Evolutionary conservation across 2,888 invertebrate species (phyloP), one percentile per base, ranked within the genome.

Genomic region (Thelaira solivaga): DNA sequence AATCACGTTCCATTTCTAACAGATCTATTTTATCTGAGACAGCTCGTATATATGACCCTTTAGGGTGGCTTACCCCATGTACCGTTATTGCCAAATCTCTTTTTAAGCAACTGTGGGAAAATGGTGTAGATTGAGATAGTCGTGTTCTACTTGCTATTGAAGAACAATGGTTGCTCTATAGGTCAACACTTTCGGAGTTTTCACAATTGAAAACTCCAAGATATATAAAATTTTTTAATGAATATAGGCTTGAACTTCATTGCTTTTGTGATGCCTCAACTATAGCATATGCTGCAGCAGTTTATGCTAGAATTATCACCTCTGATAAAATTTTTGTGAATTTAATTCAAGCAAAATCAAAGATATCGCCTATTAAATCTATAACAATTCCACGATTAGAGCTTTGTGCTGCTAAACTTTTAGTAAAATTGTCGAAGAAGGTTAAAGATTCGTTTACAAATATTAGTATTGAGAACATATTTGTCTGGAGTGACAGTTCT

Each of bases 191-290:
- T 2, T 10, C 53, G 1, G 2, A 41, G 24, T 18, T 68, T 11
- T 8, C 22, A 2, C 18, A 57, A 18, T 8, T 68, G 2, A 53
- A 51, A 41, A 59, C 59, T 49, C 59, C 69, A 8, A 16, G 69
- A 24, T 71, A 41, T 41, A 49, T 57, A n/a, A 2, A 41, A 1
- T 68, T 16, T 22, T 68, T 47, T 6, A 5, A 20, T 18, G 26
- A 10, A 6, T 13, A 16, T 13, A 11, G 29, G 29, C 16, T n/a
- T 6, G 57, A 68, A 16, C 26, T 68, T 0, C 41, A 59, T 20
- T 49, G 57, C 6, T 69, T 59, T 22, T 47, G 49, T 22, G 69
- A 69, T 43, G 59, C 51, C 5, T 68, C 57, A n/a, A 68, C 49
- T n/a, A 4, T 4, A 39, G 68, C 68, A 11, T 59, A 59, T 2